Evolutionary conservation across 1,140 invertebrate genomes (phyloP).

Genomic region (Hyles euphorbiae): DNA sequence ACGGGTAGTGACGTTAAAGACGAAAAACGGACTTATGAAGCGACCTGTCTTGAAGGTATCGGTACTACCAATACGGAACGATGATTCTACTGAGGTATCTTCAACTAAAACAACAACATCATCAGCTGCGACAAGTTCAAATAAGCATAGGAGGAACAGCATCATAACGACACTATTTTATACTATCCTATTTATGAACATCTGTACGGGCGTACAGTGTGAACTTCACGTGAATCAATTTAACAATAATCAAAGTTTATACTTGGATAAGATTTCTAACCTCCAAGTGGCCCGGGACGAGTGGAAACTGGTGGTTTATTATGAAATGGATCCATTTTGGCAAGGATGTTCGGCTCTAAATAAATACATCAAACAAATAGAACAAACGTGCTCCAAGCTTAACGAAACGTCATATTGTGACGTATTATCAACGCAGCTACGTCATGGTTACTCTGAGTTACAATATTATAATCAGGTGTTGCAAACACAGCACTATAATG

Average conservation of each 20-base stretch:
- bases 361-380: constrained; percentile 12
- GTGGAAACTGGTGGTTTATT: constrained; percentile 18
- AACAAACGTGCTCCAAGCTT: constrained; percentile 3
- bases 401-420: constrained; percentile 5
- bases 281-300: constrained; percentile 11
- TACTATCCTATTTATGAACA: background rate
- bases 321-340: constrained; percentile 18
- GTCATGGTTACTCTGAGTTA: constrained; percentile 9
- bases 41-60: constrained; percentile 7
- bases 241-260: constrained; percentile 7
- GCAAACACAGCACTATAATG: constrained; percentile 3
- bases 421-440: constrained; percentile 6
- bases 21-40: constrained; percentile 8
- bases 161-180: background rate
- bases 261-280: constrained; percentile 15
- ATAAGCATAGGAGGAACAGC: background rate
- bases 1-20: constrained; percentile 1
- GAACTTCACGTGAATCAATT: background rate
- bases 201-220: background rate
- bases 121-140: background rate
- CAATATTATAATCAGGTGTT: constrained; percentile 12
- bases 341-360: constrained; percentile 5
- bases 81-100: too few species aligned
- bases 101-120: background rate
- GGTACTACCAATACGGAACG: background rate